Evolutionary conservation across 2,888 invertebrate species (phyloP), one percentile per base, ranked within the genome.

Genomic region (Stenodera caucasica): DNA sequence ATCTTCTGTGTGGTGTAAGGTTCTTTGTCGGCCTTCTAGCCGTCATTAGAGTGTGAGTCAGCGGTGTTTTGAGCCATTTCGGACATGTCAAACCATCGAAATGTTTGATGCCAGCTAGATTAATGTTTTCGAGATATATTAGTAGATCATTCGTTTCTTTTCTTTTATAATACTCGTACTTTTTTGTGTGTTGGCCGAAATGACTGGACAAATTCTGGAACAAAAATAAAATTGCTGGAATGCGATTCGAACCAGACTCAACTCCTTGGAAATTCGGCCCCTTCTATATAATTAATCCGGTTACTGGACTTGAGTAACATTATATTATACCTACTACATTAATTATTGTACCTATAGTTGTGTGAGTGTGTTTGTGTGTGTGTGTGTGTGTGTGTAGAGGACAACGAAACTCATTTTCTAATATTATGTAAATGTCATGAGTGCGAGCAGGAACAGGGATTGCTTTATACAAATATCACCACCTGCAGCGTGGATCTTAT

Each of bases 51-150:
- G 65, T 74, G 70, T 76, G 76, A 76, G 69, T 75, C 75, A 75
- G 75, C 75, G 63, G 65, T 65, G 65, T 67, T 68, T 45, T 67
- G 69, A 69, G 67, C 70, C 70, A 71, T 73, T 74, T 72, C 70
- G 71, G 70, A 72, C 72, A 68, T 74, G 75, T 75, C 75, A 75
- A 74, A 73, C 75, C 70, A 70, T 75, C 75, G 75, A 76, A 75
- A 76, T 74, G 74, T 78, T 78, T 78, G 77, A 78, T 77, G 77
- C 75, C 77, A 76, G 77, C 72, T 78, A 78, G 78, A 79, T 78
- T 79, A 78, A 79, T 79, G 78, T 79, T 79, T 77, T 77, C 76
- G 75, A 74, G 76, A 77, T 77, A 77, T 77, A 45, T 45, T 45
- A 45, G 45, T 18, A 9, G 18, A 45, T 45, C 45, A 21, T 45